Base-by-base conservation (phyloP, 2,888 invertebrate species). In the Augochlorella aurata region DNA sequence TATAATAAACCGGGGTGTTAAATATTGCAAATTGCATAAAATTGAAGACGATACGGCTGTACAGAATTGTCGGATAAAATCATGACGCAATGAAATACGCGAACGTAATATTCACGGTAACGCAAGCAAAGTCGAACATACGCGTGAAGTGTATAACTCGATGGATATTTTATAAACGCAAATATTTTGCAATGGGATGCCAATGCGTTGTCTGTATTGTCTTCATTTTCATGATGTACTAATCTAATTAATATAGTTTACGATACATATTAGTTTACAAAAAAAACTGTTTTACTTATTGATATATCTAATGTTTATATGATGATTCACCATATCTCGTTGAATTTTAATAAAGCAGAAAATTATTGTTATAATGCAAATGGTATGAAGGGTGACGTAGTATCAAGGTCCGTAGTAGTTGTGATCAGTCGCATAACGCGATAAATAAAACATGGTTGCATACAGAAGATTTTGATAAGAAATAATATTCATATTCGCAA, bases 1-100 rank as follows among this genome's bases (percentile, higher is more conserved):
- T 44, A 78, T 68, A 75, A 75, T 50, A 75, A 76, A 50, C 45
- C 21, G 52, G 49, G 52, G 49, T 50, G 61, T 68, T 76, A 24
- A 78, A 78, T 45, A 76, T 61, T 29, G 18, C 24, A 18, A 44
- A 63, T 74, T 67, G 18, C 45, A 66, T 38, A 47, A 50, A 54
- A 38, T 38, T 9, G n/a, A 50, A 63, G 38, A 63, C 63, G 63
- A 44, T 63, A 63, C 10, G 38, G 10, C 18, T 29, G 18, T 18
- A 44, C 38, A 12, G n/a, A 63, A 63, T 38, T 44, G 63, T 61
- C 24, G 61, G 29, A 29, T 29, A 8, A 61, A 61, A 61, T 61
- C 24, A 61, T 29, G 29, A 29, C 18, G 18, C 16, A 61, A 61
- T 61, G 61, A 61, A 61, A 61, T 61, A 29, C 29, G 16, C 18